These are phyloP conservation scores for Falco biarmicus DNA, from an alignment of 2,797 vertebrate genomes.

Conservation along the genomic window DNA sequence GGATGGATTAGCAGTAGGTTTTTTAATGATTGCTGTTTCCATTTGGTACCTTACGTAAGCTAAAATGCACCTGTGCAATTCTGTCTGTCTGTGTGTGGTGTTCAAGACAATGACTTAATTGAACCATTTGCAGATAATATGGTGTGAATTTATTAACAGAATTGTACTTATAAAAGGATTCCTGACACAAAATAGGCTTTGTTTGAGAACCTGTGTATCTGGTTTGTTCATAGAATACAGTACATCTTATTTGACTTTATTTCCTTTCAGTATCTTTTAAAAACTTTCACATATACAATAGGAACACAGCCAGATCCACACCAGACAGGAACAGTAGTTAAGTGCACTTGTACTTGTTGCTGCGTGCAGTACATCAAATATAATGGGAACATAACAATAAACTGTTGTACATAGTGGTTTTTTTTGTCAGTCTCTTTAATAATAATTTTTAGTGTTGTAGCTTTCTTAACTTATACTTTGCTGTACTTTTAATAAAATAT, in stretches of 20 bases:
- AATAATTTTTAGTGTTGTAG: neutral
- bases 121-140: neutral
- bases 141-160: slow-evolving; percentile 27
- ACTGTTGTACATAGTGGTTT: neutral
- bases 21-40: neutral
- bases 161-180: neutral
- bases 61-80: neutral
- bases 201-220: neutral
- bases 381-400: neutral
- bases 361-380: neutral
- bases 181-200: neutral
- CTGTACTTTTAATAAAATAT: neutral
- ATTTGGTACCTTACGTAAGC: neutral
- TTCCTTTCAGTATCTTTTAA: slow-evolving; percentile 10
- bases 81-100: neutral
- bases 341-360: neutral
- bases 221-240: neutral
- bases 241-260: slow-evolving; percentile 2
- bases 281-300: slow-evolving; percentile 5
- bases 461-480: neutral
- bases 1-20: neutral
- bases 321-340: neutral
- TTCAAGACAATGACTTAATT: neutral
- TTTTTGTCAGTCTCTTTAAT: neutral
- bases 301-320: neutral